A percentile compares a stretch with the other conserved stretches of the same genome.
These are phyloP conservation scores for Drosophila percnosoma DNA, from an alignment of 2,888 invertebrate genomes.

Conservation along the genomic window DNA sequence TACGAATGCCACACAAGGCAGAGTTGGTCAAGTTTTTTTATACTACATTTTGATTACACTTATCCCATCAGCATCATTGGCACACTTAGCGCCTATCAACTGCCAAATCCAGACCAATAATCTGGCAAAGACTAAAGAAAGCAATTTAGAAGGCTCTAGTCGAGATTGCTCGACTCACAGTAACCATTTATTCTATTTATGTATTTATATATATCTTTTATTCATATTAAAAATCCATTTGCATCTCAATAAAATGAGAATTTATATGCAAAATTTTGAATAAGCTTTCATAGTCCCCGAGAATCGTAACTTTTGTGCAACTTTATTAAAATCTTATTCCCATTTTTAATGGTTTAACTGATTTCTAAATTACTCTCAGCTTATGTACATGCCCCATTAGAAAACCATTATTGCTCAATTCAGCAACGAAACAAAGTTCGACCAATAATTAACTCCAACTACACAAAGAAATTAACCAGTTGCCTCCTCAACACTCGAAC, in stretches of 20 bases:
- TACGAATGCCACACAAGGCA: background rate
- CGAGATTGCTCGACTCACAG: background rate
- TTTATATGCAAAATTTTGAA: background rate
- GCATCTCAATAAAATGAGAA: background rate
- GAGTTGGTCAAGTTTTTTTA: background rate
- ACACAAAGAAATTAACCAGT: constrained; percentile 11
- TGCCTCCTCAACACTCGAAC: background rate
- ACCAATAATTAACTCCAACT: constrained; percentile 51
- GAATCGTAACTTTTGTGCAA: background rate
- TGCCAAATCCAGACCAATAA: background rate
- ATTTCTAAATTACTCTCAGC: background rate
- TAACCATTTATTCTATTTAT: background rate
- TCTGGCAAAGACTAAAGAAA: background rate
- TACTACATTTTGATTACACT: background rate
- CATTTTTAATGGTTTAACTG: background rate
- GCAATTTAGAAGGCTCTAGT: background rate
- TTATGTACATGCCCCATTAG: background rate
- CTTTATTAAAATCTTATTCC: background rate
- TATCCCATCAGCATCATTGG: background rate
- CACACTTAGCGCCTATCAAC: background rate
- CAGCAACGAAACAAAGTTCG: background rate
- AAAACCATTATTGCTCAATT: background rate
- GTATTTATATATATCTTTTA: background rate
- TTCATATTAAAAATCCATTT: background rate
- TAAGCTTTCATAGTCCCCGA: background rate